Base-by-base conservation (phyloP, 2,888 invertebrate genomes). In the Eulithis testata region DNA sequence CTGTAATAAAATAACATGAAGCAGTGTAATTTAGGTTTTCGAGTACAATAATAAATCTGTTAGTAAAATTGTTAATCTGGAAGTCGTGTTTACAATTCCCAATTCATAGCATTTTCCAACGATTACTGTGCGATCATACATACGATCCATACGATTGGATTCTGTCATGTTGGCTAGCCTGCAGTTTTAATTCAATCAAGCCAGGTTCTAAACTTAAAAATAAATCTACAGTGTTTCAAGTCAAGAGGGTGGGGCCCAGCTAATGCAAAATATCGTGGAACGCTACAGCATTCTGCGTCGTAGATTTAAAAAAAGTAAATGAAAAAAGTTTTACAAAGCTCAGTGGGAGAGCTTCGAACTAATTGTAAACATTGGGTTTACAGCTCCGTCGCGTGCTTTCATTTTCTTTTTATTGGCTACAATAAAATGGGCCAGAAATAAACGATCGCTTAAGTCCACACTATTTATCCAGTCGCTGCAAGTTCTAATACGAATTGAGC, bases 351-450 rank as follows among this genome's bases (percentile, higher is more conserved):
- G 73, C 73, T 74, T 64, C 61, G 69, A 72, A 76, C 76, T 78
- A 77, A 78, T 78, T 75, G 70, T 70, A 67, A 75, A 73, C 79
- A 76, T 79, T 74, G 76, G 75, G 75, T 76, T 80, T 75, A 78
- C 73, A 70, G 66, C 76, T 60, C 31, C 58, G 64, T 67, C 60
- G 66, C 58, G 62, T 65, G 58, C 65, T 66, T 67, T 62, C 63
- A 62, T 66, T 72, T 69, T 65, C 63, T 66, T 84, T 86, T 86
- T 84, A 85, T 81, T 81, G 76, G 75, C 73, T 73, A 75, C 80
- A 78, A 78, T 86, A 83, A 86, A 86, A 84, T 75, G 78, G 75
- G 49, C 21, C 52, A 44, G 53, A 63, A 63, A 62, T 65, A 65
- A 58, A 65, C 57, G 57, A 61, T 65, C 49, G 53, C 11, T 60